These are phyloP conservation scores for Scaptomyza flava DNA, from an alignment of 2,888 invertebrate genomes.

Conservation along the genomic window DNA sequence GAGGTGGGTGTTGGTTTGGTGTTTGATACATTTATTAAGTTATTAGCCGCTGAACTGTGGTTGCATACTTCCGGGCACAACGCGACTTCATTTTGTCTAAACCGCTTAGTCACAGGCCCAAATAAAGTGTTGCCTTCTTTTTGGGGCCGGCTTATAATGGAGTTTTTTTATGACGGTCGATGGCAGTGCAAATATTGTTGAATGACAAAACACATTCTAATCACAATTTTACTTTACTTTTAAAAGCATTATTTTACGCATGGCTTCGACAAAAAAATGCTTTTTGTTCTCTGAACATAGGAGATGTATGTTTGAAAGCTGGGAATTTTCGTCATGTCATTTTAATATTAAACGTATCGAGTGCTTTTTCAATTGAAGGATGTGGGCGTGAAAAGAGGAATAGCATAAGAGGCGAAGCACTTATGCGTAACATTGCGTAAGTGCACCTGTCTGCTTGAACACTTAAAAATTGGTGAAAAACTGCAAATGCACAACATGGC, in stretches of 20 bases:
- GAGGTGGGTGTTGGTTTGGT: neutral
- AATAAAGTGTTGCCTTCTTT: conserved; percentile 53
- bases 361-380: conserved; percentile 23
- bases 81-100: conserved; percentile 52
- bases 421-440: conserved; percentile 75
- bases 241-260: conserved; percentile 81
- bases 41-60: conserved; percentile 55
- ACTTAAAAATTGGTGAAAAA: neutral
- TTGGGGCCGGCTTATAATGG: neutral
- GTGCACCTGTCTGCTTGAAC: conserved; percentile 69
- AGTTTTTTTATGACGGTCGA: conserved; percentile 43
- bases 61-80: conserved; percentile 46
- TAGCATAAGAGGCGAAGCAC: conserved; percentile 34
- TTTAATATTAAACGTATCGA: conserved; percentile 51
- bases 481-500: conserved; percentile 59
- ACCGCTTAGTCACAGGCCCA: conserved; percentile 58
- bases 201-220: conserved; percentile 61
- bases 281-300: conserved; percentile 14
- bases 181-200: conserved; percentile 51
- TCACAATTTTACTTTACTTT: conserved; percentile 33
- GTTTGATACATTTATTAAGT: conserved; percentile 61
- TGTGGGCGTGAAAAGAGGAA: neutral
- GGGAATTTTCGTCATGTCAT: conserved; percentile 44
- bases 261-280: conserved; percentile 50
- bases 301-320: conserved; percentile 9